Percentiles rank a stretch among this genome's conserved stretches.
phyloP scores from a whole-genome alignment of 2,113 vertebrate species.

The Clarias gariepinus region DNA sequence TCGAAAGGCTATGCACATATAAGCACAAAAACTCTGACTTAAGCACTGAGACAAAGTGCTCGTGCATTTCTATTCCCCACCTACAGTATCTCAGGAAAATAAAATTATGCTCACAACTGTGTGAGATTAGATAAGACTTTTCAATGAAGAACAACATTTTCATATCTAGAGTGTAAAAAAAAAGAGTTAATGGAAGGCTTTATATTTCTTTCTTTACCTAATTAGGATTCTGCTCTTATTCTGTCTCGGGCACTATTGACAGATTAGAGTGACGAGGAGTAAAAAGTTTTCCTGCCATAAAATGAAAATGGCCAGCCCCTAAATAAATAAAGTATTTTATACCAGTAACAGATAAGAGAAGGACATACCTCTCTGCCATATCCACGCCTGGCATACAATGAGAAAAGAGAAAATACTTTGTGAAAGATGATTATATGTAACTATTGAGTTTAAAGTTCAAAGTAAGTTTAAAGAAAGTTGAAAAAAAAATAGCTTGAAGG shows the following conservation, averaged over 20 bases:
- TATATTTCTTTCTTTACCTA: slow-evolving; percentile 29
- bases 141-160: slow-evolving; percentile 23
- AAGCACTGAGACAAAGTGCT: background rate
- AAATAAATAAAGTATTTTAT: slow-evolving; percentile 40
- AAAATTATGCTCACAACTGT: slow-evolving; percentile 8
- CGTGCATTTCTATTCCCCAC: background rate
- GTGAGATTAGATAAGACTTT: slow-evolving; percentile 25
- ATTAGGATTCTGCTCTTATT: slow-evolving; percentile 40
- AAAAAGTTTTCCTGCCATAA: slow-evolving; percentile 21
- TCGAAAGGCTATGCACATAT: slow-evolving; percentile 4
- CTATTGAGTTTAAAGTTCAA: background rate
- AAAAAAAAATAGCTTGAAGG: background rate
- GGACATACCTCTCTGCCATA: slow-evolving; percentile 53
- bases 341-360: slow-evolving; percentile 27
- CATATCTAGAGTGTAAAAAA: slow-evolving; percentile 36
- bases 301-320: slow-evolving; percentile 29
- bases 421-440: background rate
- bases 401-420: slow-evolving; percentile 13
- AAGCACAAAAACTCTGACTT: background rate
- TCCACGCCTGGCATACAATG: slow-evolving; percentile 45
- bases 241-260: slow-evolving; percentile 35
- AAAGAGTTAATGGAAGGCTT: slow-evolving; percentile 20
- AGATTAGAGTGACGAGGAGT: slow-evolving; percentile 39
- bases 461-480: background rate
- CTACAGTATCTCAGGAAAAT: background rate